Percentiles rank a stretch among this genome's conserved stretches.
These are phyloP conservation scores for Palythoa grandiflora DNA, from an alignment of 92 coral and sea anemone species.

Conservation along the genomic window DNA sequence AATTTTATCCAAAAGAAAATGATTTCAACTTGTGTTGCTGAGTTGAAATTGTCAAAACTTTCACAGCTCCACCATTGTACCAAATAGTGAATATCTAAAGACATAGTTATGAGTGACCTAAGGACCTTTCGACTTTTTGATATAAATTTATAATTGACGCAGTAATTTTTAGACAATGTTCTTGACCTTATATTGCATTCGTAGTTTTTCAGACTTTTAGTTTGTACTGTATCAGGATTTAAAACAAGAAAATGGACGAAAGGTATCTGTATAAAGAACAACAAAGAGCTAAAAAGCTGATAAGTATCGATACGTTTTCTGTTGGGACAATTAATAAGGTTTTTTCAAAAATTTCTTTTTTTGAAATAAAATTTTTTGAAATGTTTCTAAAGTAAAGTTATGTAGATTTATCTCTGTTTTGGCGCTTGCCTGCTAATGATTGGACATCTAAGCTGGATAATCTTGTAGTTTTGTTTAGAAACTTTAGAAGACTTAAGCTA, in stretches of 20 bases:
- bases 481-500: background rate
- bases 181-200: background rate
- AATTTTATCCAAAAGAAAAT: background rate
- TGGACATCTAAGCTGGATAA: background rate
- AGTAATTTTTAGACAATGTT: background rate
- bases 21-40: background rate
- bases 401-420: background rate
- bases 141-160: background rate
- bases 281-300: background rate
- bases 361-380: background rate
- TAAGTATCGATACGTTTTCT: too few species aligned
- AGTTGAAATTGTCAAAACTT: too few species aligned
- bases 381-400: background rate
- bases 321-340: background rate
- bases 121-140: background rate
- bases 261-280: background rate
- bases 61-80: too few species aligned
- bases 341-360: background rate
- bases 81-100: too few species aligned
- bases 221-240: background rate
- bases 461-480: background rate
- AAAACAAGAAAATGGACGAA: background rate
- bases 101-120: background rate
- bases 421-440: background rate
- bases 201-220: background rate